Base-by-base conservation (phyloP, 2,888 invertebrate species). In the Brenthis daphne region DNA sequence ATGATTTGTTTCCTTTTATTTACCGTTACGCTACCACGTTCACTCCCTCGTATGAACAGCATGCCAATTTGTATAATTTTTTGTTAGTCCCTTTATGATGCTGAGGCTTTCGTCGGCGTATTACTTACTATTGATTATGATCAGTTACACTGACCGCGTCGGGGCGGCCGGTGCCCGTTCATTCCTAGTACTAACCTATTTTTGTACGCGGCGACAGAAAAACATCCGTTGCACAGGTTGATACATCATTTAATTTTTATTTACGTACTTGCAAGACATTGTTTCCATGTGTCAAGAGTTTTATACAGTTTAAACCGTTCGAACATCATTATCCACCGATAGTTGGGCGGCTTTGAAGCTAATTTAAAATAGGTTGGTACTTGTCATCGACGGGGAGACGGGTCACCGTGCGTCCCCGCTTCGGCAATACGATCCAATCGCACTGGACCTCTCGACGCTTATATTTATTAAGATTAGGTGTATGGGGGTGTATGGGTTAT, bases 61-160 rank as follows among this genome's bases (percentile, higher is more conserved):
- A 92, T 92, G 92, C 93, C 93, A 92, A 86, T 80, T 86, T 90
- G 87, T 89, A 89, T 85, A 76, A 79, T 78, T 80, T 91, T 91
- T 88, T 87, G 86, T 90, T 88, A 84, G 80, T 80, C 86, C 87
- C 82, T 83, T 89, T 83, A 87, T 88, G 89, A 92, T 92, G 93
- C 90, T 89, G 93, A 93, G 93, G 93, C 93, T 93, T 93, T 93
- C 93, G 92, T 93, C 93, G 93, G 92, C 92, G 92, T 90, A 86
- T 89, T 88, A 90, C 80, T 85, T 47, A 85, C 84, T 84, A 86
- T 86, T 43, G 37, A 43, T 11, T 43, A 43, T 43, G 37, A 43
- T 43, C 37, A 43, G 37, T 43, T 86, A 87, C 89, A 91, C 89
- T 89, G 92, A 88, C 87, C 90, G 90, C 90, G 90, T 88, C 86